Base-by-base conservation (phyloP, 2,113 vertebrate genomes). In the Tricholaema leucomelas region DNA sequence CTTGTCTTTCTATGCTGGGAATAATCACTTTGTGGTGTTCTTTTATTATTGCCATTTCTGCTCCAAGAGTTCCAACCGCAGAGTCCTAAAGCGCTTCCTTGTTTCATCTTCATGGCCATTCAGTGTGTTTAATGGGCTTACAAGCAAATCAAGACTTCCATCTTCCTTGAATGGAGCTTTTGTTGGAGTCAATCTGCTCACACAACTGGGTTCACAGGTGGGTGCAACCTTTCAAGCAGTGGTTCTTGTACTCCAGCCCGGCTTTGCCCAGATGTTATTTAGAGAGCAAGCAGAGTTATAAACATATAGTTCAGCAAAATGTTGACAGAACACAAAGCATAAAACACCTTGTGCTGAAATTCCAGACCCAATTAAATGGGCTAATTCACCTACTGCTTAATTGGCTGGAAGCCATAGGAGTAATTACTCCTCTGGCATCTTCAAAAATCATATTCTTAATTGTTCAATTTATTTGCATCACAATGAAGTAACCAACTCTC, bases 401-500 rank as follows among this genome's bases (percentile, higher is more conserved):
- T 97, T 97, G 96, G 97, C 97, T 96, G 95, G 86, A 81, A 97
- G 95, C 96, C 96, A 96, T 95, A 60, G 96, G 97, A 98, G 95
- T 97, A 97, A 98, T 98, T 97, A 97, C 58, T 70, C 94, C 92
- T 87, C 94, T 97, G 96, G 97, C 97, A 96, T 97, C 94, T 97
- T 88, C 96, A 94, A 96, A 97, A 98, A 97, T 97, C 81, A 97
- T 98, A 97, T 97, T 97, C 97, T 98, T 97, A 97, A 98, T 97
- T 97, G 96, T 97, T 97, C 96, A 94, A 80, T 97, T 95, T 95
- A 96, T 98, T 97, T 97, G 97, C 97, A 97, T 97, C 95, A 96
- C 95, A 97, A 95, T 97, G 97, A 95, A 97, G 95, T 92, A 95
- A 83, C 91, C 87, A 36, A 94, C 76, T 75, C 90, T 72, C 88